Evolutionary conservation across 2,113 vertebrate genomes (phyloP).

Genomic region (Actinemys pallida): DNA sequence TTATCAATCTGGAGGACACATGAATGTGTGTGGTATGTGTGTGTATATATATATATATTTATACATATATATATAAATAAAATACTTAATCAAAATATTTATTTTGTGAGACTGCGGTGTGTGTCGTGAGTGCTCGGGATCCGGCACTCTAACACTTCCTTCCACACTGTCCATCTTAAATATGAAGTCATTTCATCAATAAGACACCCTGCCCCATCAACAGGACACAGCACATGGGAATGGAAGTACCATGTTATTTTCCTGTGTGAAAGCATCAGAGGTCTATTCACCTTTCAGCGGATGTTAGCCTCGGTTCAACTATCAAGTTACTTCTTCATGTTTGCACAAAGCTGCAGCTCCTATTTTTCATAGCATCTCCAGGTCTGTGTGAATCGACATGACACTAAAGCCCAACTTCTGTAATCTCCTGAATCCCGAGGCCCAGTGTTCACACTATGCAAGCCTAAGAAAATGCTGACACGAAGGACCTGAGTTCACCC

Average conservation of each 20-base stretch:
- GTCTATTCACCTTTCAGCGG: background rate
- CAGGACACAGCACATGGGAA: background rate
- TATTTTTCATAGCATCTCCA: background rate
- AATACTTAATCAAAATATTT: background rate
- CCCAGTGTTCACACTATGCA: background rate
- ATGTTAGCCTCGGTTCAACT: background rate
- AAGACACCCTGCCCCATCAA: background rate
- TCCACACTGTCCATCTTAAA: background rate
- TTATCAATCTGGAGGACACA: conserved; percentile 13
- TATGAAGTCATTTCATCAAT: background rate
- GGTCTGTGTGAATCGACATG: background rate
- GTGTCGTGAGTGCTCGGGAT: background rate
- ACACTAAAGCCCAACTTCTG: fast-evolving
- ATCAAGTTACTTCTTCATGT: background rate
- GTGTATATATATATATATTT: background rate
- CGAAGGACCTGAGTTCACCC: background rate
- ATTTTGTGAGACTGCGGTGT: conserved; percentile 1
- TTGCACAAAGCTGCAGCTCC: background rate
- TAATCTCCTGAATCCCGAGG: background rate
- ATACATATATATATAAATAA: background rate
- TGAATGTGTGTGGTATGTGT: background rate
- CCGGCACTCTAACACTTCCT: background rate
- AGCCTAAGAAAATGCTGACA: background rate
- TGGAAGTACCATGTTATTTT: background rate
- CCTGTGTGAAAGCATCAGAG: background rate